Conservation (phyloP, 2,797 vertebrate genomes). For the Gallinago nigripennis region DNA sequence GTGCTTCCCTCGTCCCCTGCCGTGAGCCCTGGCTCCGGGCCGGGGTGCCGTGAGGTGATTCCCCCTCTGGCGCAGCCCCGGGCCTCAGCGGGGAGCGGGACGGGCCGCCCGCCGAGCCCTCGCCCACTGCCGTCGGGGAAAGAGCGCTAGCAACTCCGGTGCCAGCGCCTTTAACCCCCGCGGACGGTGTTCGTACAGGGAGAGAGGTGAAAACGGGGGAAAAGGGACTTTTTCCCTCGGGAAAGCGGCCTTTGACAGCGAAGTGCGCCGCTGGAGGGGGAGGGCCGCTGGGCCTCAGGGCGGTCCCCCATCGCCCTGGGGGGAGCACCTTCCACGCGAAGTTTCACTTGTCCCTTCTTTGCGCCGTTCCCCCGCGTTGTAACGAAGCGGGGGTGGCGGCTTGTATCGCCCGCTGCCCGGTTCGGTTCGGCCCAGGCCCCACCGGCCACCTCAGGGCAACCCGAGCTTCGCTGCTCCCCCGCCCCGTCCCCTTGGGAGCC, state of each 20-base stretch:
- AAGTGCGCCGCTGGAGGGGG: background rate
- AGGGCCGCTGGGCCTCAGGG: too few relatives aligned
- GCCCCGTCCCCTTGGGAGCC: too few relatives aligned
- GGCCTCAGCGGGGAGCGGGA: background rate
- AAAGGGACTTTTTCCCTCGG: background rate
- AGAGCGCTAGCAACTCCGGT: background rate
- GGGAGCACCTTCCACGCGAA: background rate
- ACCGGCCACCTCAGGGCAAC: background rate
- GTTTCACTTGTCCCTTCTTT: background rate
- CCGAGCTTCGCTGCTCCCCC: too few relatives aligned
- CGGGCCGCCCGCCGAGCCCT: too few relatives aligned
- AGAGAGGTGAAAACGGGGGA: background rate
- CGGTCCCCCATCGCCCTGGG: too few relatives aligned
- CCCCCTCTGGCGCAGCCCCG: background rate
- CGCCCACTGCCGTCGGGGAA: background rate
- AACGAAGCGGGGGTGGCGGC: too few relatives aligned
- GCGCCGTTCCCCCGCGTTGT: background rate
- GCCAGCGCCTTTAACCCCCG: too few relatives aligned
- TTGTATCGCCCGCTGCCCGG: rapidly evolving
- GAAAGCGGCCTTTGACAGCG: background rate
- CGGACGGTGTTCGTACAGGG: background rate
- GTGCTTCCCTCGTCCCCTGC: rapidly evolving
- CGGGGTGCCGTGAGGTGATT: background rate
- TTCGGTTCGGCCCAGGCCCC: background rate
- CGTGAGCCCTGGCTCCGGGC: too few relatives aligned